phyloP scores from a whole-genome alignment of 2,797 vertebrate species.

The Dendrocincla fuliginosa region DNA sequence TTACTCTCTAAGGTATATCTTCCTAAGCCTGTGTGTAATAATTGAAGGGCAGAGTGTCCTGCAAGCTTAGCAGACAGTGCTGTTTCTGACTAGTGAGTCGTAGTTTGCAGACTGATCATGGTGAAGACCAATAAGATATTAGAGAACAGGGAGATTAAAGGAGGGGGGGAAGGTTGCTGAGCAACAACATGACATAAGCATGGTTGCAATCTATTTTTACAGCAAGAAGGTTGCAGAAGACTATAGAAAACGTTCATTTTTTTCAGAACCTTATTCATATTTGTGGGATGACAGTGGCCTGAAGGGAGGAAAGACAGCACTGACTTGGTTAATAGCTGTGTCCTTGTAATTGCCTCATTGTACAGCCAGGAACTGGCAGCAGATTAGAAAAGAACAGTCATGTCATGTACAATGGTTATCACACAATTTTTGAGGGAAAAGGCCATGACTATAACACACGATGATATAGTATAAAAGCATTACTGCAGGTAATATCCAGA shows the following conservation, averaged over 20 bases:
- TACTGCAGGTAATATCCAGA: not conserved
- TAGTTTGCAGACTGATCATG: not conserved
- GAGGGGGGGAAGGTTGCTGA: conserved; percentile 49
- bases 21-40: not conserved
- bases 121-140: conserved; percentile 52
- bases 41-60: conserved; percentile 31
- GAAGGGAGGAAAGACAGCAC: not conserved
- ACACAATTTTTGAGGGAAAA: not conserved
- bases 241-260: conserved; percentile 22
- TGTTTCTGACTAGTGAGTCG: not conserved
- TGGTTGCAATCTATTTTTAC: conserved; percentile 71
- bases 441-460: not conserved
- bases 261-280: not conserved
- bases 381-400: not conserved
- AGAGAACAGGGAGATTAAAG: conserved; percentile 31
- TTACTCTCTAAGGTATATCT: not conserved
- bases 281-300: not conserved
- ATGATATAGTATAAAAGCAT: not conserved
- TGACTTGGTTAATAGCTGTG: not conserved
- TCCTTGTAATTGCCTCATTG: not conserved
- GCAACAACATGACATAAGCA: conserved; percentile 69
- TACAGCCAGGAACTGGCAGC: not conserved
- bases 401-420: not conserved
- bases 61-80: not conserved
- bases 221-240: conserved; percentile 49